Base-by-base conservation (phyloP, 2,888 invertebrate species). In the Rhabditophanes sp. region DNA sequence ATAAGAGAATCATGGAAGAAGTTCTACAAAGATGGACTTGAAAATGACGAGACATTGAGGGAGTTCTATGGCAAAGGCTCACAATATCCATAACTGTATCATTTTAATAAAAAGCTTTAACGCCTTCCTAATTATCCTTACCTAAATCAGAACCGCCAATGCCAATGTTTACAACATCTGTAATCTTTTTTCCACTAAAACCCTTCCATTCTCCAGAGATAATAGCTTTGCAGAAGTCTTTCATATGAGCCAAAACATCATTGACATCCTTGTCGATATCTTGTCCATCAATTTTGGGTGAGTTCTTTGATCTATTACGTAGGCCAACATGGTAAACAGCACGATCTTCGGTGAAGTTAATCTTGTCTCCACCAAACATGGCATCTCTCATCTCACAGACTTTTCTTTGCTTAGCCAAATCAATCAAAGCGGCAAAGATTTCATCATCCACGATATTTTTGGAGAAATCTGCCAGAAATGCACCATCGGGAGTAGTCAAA, bases 91-190 rank as follows among this genome's bases (percentile, higher is more conserved):
- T 16, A 22, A n/a, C 26, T 40, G 37, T 41, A 4, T 26, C 33
- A 54, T 67, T 64, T 64, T 76, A 22, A 39, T 16, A 2, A 36
- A 19, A 2, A 35, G 7, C 8, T 17, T 18, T n/a, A 9, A 16
- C 11, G 29, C 18, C 4, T 9, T 5, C n/a, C n/a, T 18, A 29
- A 37, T 11, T 9, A 4, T 2, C 17, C 6, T 29, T 15, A 38
- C 41, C 77, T 65, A 99, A 74, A 72, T 99, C 96, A 1, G 93
- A 96, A 22, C 96, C 96, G 20, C 96, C 96, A 62, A 99, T 99
- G 40, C 96, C 96, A 68, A 99, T 96, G 69, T 96, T 99, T 40
- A 96, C 80, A 23, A 96, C 82, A 72, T 96, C 90, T 29, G 82
- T 85, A 41, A 99, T 93, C 39, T 78, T 68, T 69, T 88, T 82